A percentile compares a stretch with the other conserved stretches of the same genome.
These are phyloP conservation scores for Tanytarsus gracilentus DNA, from an alignment of 2,888 invertebrate genomes.

Conservation along the genomic window DNA sequence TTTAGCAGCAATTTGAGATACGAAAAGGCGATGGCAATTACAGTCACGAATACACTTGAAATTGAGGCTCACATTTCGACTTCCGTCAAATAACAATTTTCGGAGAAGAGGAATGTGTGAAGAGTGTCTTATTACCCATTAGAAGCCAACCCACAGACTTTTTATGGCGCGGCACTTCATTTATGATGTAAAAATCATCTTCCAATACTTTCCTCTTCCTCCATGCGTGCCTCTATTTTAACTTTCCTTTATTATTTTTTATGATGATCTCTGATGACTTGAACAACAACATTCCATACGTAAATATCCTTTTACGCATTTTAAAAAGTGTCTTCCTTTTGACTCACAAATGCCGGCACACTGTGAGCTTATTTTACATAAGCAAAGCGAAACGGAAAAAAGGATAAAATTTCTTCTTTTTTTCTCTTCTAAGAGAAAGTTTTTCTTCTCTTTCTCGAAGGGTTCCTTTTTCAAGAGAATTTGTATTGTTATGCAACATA, in stretches of 20 bases:
- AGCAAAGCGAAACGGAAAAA: background rate
- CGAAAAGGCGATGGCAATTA: background rate
- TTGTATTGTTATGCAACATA: conserved; percentile 21
- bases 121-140: too few relatives aligned
- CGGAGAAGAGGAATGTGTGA: too few relatives aligned
- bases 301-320: conserved; percentile 21
- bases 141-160: too few relatives aligned
- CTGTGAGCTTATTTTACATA: background rate
- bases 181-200: too few relatives aligned
- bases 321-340: background rate
- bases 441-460: background rate
- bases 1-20: conserved; percentile 13
- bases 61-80: background rate
- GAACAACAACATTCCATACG: background rate
- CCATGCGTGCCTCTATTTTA: too few relatives aligned
- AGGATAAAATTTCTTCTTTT: conserved; percentile 13
- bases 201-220: too few relatives aligned
- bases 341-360: background rate
- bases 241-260: conserved; percentile 5
- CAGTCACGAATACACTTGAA: background rate
- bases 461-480: conserved; percentile 1
- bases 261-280: conserved; percentile 16
- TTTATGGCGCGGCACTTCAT: too few relatives aligned
- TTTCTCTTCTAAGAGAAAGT: conserved; percentile 14
- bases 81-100: too few relatives aligned